Conservation (phyloP, 2,797 vertebrate species). For the Centropyge bicolor region DNA sequence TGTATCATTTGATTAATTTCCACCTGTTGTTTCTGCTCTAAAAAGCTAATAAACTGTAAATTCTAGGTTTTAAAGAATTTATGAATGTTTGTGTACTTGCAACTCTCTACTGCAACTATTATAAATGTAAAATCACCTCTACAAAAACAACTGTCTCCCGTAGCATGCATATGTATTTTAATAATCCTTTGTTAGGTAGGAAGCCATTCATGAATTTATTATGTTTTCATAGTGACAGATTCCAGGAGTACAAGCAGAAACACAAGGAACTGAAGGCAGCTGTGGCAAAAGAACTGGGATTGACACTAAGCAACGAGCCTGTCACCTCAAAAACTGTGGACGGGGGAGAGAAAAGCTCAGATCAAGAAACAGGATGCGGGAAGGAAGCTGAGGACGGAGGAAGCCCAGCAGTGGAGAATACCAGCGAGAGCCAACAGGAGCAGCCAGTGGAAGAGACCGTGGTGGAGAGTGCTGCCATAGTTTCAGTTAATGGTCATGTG, state of each 20-base stretch:
- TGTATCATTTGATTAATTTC: too few species aligned
- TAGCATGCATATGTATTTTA: not conserved
- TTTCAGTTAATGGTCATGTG: constrained; percentile 52
- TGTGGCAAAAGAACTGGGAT: constrained; percentile 73
- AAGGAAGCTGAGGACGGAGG: constrained; percentile 65
- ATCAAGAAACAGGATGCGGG: constrained; percentile 53
- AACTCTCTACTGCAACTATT: not conserved
- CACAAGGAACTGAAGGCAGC: constrained; percentile 80
- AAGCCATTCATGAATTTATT: constrained; percentile 8
- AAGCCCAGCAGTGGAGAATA: constrained; percentile 41
- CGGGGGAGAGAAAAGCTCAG: constrained; percentile 37
- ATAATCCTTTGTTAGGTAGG: not conserved
- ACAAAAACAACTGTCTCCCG: not conserved
- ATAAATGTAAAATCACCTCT: not conserved
- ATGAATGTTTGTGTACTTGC: not conserved
- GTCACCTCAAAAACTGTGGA: constrained; percentile 14
- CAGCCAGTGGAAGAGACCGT: constrained; percentile 34
- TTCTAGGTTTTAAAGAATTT: not conserved
- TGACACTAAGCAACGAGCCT: constrained; percentile 35
- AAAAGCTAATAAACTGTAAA: not conserved
- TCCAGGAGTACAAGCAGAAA: constrained; percentile 83
- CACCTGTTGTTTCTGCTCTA: too few species aligned
- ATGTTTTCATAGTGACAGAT: constrained; percentile 72
- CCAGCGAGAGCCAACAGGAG: constrained; percentile 35
- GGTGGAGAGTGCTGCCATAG: constrained; percentile 21